A percentile compares a stretch with the other conserved stretches of the same genome.
Evolutionary conservation across 1,140 invertebrate genomes (phyloP).

Genomic region (Babylonia areolata): DNA sequence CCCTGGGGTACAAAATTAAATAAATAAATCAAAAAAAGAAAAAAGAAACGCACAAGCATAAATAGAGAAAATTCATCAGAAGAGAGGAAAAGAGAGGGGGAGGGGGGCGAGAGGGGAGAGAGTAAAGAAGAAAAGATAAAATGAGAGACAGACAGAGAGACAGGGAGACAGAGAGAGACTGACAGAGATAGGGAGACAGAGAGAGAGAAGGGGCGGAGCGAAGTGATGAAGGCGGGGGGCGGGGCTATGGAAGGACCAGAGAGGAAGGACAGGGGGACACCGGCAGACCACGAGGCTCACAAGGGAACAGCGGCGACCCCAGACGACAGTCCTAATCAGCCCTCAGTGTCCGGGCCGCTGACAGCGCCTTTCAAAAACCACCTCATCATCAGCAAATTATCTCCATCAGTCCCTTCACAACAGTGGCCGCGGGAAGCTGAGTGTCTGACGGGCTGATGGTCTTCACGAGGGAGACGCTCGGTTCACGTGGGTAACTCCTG

Average conservation of each 20-base stretch:
- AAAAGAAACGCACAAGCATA: no score
- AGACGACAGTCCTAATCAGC: neutral
- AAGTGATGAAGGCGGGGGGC: neutral
- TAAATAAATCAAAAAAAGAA: no score
- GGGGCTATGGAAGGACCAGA: neutral
- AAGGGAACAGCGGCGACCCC: neutral
- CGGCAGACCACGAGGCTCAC: neutral
- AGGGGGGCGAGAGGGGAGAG: no score
- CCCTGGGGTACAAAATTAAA: no score
- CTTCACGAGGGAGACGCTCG: neutral
- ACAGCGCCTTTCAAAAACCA: neutral
- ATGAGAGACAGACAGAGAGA: no score
- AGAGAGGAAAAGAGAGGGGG: no score
- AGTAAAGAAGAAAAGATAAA: no score
- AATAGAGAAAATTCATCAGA: no score
- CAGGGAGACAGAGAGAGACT: neutral
- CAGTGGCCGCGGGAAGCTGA: neutral
- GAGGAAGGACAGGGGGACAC: neutral
- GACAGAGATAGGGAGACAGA: neutral
- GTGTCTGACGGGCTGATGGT: neutral
- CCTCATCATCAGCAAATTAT: neutral
- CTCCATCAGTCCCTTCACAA: neutral
- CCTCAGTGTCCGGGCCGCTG: neutral
- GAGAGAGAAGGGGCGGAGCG: neutral
- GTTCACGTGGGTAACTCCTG: slow-evolving; percentile 2